These are phyloP conservation scores for Argynnis bischoffii DNA, from an alignment of 2,888 invertebrate species.

Conservation along the genomic window DNA sequence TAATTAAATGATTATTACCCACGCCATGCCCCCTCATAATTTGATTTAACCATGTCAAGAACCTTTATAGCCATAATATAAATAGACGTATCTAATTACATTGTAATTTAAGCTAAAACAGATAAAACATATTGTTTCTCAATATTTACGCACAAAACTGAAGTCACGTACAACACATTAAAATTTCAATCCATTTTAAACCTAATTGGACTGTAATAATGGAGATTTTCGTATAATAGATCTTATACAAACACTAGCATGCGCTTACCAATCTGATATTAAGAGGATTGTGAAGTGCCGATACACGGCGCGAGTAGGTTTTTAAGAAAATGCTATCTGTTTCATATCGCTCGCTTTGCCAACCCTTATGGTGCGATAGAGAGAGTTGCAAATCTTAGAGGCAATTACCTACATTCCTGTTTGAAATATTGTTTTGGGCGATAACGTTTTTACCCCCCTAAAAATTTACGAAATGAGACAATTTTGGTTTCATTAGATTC, in stretches of 20 bases:
- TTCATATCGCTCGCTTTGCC: too few species aligned
- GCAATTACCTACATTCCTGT: too few species aligned
- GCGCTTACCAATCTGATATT: slow-evolving; percentile 36
- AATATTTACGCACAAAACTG: slow-evolving; percentile 40
- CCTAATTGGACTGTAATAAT: not conserved
- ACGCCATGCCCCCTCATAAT: not conserved
- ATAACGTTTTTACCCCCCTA: too few species aligned
- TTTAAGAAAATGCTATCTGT: too few species aligned
- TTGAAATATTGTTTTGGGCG: too few species aligned
- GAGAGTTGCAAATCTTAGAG: too few species aligned
- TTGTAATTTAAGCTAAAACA: slow-evolving; percentile 38
- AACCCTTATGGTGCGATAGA: too few species aligned
- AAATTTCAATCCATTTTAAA: slow-evolving; percentile 14
- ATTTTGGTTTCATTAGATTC: too few species aligned
- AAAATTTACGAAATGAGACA: too few species aligned
- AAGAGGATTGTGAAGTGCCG: too few species aligned
- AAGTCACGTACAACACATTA: slow-evolving; percentile 18
- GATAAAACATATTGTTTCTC: slow-evolving; percentile 40
- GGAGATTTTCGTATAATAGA: not conserved
- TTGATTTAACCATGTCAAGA: slow-evolving; percentile 29
- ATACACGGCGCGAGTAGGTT: too few species aligned
- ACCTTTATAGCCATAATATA: slow-evolving; percentile 30
- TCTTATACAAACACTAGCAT: slow-evolving; percentile 15
- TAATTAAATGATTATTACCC: not conserved
- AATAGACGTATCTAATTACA: slow-evolving; percentile 32